phyloP scores from a whole-genome alignment of 2,797 vertebrate genomes.

The Neopelma chrysocephalum region DNA sequence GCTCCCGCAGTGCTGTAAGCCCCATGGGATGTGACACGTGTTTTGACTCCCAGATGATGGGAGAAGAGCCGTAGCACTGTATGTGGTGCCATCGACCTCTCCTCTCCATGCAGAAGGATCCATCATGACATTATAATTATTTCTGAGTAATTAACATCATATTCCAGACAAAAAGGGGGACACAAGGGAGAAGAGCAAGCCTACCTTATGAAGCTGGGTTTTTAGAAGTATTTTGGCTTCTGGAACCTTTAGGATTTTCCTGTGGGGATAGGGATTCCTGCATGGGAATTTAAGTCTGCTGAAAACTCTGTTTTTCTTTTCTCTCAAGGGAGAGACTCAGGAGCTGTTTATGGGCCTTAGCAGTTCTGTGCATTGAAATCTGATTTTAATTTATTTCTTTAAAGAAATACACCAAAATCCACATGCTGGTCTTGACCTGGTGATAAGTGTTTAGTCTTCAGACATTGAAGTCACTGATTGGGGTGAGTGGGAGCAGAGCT shows the following conservation, averaged over 20 bases:
- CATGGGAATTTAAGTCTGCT: neutral
- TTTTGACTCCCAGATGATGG: neutral
- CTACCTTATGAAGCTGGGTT: neutral
- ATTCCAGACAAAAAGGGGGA: neutral
- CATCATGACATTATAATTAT: neutral
- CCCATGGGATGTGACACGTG: accelerated
- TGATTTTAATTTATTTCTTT: neutral
- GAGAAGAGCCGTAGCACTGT: neutral
- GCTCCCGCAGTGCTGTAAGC: neutral
- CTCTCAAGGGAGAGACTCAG: neutral
- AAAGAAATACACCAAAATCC: neutral
- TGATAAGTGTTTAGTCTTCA: neutral
- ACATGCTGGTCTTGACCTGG: neutral
- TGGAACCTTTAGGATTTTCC: neutral
- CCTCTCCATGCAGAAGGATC: neutral
- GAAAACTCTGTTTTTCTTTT: neutral
- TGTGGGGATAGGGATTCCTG: neutral
- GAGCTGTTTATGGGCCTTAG: neutral
- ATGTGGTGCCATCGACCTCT: neutral
- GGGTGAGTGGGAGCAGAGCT: neutral
- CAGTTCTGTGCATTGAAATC: neutral
- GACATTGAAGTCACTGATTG: neutral
- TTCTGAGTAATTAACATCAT: neutral
- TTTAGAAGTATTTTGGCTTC: neutral
- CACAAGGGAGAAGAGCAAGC: neutral